phyloP scores from a whole-genome alignment of 35 echinoderm and acorn worm species.

The Acanthaster planci region DNA sequence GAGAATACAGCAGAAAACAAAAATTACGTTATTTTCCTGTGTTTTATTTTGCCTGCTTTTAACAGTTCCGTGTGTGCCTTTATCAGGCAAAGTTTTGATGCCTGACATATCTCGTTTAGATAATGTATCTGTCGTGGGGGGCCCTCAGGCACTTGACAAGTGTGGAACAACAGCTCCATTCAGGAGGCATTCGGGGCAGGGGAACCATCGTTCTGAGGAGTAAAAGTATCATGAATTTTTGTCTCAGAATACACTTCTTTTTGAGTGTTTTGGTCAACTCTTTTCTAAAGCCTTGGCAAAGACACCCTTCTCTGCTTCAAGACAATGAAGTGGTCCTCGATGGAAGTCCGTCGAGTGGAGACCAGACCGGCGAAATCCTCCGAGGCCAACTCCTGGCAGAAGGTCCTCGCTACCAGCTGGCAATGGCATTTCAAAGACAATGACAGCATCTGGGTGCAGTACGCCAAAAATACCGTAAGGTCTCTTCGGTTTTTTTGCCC shows the following conservation, averaged over 20 bases:
- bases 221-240: too few species aligned
- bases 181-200: too few species aligned
- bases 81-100: too few species aligned
- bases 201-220: too few species aligned
- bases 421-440: not conserved
- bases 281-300: not conserved
- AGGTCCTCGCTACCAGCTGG: not conserved
- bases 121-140: too few species aligned
- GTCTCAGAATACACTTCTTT: not conserved
- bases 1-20: not conserved
- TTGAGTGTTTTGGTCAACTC: not conserved
- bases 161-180: too few species aligned
- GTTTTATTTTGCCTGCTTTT: too few species aligned
- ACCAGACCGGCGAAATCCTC: not conserved
- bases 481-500: too few species aligned
- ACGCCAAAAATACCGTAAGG: not conserved
- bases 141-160: too few species aligned
- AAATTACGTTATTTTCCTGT: not conserved
- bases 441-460: not conserved
- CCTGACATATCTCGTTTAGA: too few species aligned
- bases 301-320: not conserved
- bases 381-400: not conserved
- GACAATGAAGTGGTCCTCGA: conserved; percentile 1
- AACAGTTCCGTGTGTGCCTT: too few species aligned
- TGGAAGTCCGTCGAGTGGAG: not conserved